Base-by-base conservation (phyloP, 2,888 invertebrate species). In the Archips xylosteana region DNA sequence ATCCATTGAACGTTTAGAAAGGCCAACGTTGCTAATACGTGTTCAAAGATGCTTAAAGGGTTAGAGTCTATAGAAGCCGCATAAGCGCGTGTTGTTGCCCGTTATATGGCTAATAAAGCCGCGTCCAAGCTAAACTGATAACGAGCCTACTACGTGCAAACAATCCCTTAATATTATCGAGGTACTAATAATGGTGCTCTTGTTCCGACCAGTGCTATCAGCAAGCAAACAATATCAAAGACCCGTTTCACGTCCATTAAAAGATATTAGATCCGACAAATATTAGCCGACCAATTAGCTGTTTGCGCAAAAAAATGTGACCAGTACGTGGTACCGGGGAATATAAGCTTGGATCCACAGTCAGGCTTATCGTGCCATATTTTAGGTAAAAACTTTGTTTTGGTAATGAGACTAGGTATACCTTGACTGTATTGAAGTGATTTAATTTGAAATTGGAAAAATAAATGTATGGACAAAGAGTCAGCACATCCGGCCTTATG, bases 301-400 rank as follows among this genome's bases (percentile, higher is more conserved):
- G 68, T 62, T 57, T 51, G 34, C 65, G 68, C 42, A 64, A 51
- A 73, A 73, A 61, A 69, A 77, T 76, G 72, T 49, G 51, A 65
- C 34, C 62, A 34, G 36, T 12, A 32, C 57, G 57, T 23, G 57
- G 32, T 12, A 57, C 57, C 12, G 32, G 32, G 12, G 12, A 57
- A 57, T 32, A 32, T 60, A 60, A 32, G 60, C 60, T 60, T 36
- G 36, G 36, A 2, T 60, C 36, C 36, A 60, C 36, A 60, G 32
- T 1, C 10, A 57, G 32, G 54, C 57, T 57, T 32, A 2, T 32
- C 32, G 32, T 57, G 57, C 57, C 23, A 39, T 39, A 39, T 39
- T 39, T 1, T 39, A 13, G 5, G 12, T 49, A 49, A 49, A 13
- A 49, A n/a, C 9, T 45, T 8, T 45, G 9, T 45, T 45, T 23